Evolutionary conservation across 2,888 invertebrate species (phyloP).

Genomic region (Drosophila subsilvestris): DNA sequence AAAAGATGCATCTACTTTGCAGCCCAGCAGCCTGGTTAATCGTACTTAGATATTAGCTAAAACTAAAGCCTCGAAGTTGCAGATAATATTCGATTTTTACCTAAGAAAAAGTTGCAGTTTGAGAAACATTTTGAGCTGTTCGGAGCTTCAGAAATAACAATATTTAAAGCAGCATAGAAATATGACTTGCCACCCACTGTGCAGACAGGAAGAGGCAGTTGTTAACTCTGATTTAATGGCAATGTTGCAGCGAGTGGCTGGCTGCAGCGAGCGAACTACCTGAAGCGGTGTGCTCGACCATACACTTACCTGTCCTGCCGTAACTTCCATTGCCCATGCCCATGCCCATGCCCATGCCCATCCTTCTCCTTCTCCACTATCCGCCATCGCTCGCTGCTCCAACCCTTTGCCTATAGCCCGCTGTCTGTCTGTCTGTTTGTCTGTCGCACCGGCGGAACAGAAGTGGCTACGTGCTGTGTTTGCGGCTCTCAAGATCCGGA

Average conservation of each 20-base stretch:
- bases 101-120: neutral
- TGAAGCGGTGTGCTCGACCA: constrained; percentile 34
- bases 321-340: neutral
- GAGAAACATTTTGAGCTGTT: neutral
- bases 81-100: neutral
- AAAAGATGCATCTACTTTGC: no score
- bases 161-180: neutral
- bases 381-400: neutral
- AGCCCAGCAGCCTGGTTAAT: no score
- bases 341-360: neutral
- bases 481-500: constrained; percentile 44
- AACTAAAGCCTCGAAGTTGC: neutral
- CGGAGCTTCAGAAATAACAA: no score
- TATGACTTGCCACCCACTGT: constrained; percentile 27
- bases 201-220: constrained; percentile 61
- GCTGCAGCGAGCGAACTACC: constrained; percentile 24
- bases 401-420: neutral
- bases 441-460: constrained; percentile 46
- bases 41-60: neutral
- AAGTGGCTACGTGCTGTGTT: constrained; percentile 75
- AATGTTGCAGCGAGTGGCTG: constrained; percentile 42
- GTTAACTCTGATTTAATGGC: constrained; percentile 79
- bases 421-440: constrained; percentile 11
- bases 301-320: constrained; percentile 31
- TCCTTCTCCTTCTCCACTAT: neutral